Base-by-base conservation (phyloP, 2,888 invertebrate genomes). In the Asteroscopus sphinx region DNA sequence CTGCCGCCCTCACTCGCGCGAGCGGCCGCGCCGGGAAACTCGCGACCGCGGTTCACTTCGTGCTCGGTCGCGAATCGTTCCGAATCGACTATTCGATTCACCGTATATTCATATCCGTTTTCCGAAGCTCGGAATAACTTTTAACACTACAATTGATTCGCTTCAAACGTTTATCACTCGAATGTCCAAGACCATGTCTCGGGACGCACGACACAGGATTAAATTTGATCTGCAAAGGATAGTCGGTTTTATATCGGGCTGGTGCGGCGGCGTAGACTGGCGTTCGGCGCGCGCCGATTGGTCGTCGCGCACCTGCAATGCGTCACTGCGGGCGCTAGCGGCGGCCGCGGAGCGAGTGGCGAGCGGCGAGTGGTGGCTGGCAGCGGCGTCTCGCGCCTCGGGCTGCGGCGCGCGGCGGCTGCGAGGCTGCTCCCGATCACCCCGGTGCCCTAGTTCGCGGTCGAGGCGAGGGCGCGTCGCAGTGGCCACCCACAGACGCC, bases 291-390 rank as follows among this genome's bases (percentile, higher is more conserved):
- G 94, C 95, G 95, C 95, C 95, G 96, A 97, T 97, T 97, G 97
- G 97, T 95, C 95, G 95, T 90, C 95, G 95, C 96, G 96, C 96
- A 97, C 97, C 97, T 96, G 97, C 97, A 97, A 96, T 97, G 96
- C 97, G 97, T 96, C 97, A 97, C 90, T 92, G 93, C 92, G 92
- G 89, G 82, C 79, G 85, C 83, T 82, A 81, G 80, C 88, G 89
- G 89, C 89, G 90, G 85, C 81, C 77, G 67, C 72, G 60, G 61
- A 68, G 62, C 75, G 71, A 75, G 77, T 61, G 77, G 65, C 61
- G 69, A 69, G 68, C 70, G 58, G 65, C 64, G 73, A 54, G 59
- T 47, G 66, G 74, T 65, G 75, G 73, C 76, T 52, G 63, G 57
- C 71, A 56, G 77, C 80, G 63, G 73, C 76, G 69, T 68, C 73